phyloP scores from a whole-genome alignment of 2,797 vertebrate species.

The Neosilurus mollespiculum region DNA sequence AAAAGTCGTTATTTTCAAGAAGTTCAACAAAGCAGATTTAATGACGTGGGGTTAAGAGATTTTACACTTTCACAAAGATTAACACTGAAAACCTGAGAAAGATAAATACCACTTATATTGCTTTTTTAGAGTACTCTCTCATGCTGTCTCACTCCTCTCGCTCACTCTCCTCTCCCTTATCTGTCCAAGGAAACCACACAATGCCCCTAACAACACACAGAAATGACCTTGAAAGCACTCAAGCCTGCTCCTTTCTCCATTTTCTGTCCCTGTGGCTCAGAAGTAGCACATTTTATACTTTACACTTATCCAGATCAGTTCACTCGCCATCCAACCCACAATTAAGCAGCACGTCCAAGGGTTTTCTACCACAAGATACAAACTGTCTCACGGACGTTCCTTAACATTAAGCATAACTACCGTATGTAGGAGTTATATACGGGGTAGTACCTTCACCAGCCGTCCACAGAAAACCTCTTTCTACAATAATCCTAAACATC shows the following conservation, averaged over 20 bases:
- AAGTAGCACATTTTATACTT: not conserved
- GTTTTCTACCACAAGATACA: no score
- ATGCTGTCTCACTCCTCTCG: not conserved
- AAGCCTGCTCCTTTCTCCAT: not conserved
- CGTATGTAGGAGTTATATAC: no score
- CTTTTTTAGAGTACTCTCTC: not conserved
- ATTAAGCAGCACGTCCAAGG: not conserved
- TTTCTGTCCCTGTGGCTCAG: not conserved
- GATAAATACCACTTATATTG: no score
- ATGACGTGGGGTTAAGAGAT: not conserved
- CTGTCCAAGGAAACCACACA: not conserved
- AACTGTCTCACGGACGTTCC: not conserved
- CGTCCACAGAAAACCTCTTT: no score
- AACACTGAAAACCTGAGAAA: not conserved
- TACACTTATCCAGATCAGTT: not conserved
- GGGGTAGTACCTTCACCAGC: no score
- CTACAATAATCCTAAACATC: not conserved
- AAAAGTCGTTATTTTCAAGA: not conserved
- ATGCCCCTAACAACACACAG: not conserved
- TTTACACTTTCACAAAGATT: not conserved
- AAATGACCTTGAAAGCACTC: slow-evolving; percentile 19
- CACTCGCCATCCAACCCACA: not conserved
- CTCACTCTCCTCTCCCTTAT: not conserved
- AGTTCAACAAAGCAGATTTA: not conserved
- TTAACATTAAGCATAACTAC: not conserved